Percentiles rank a stretch among this genome's conserved stretches.
phyloP scores from a whole-genome alignment of 2,113 vertebrate genomes.

The Cyprinodon variegatus region DNA sequence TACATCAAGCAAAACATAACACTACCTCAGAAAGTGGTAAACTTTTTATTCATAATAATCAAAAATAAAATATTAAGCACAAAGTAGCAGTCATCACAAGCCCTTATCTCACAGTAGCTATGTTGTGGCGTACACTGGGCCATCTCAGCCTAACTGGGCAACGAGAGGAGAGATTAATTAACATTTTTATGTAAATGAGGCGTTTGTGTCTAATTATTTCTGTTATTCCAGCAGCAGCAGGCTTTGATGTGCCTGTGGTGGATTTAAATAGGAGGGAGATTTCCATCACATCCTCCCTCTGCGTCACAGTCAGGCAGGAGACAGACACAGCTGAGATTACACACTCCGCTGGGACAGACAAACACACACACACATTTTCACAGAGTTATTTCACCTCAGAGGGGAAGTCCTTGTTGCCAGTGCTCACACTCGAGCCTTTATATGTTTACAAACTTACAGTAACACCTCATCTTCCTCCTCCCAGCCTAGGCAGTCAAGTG shows the following conservation, averaged over 20 bases:
- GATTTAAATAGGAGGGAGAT: slow-evolving; percentile 97
- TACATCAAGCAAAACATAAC: not conserved
- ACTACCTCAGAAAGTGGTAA: slow-evolving; percentile 16
- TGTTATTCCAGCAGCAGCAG: slow-evolving; percentile 89
- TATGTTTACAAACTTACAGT: slow-evolving; percentile 41
- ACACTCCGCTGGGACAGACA: slow-evolving; percentile 59
- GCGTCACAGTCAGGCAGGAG: slow-evolving; percentile 77
- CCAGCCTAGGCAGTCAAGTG: slow-evolving; percentile 49
- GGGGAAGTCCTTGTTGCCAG: slow-evolving; percentile 49
- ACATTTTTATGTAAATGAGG: slow-evolving; percentile 96
- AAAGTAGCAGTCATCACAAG: slow-evolving; percentile 16
- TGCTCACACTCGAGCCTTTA: slow-evolving; percentile 28
- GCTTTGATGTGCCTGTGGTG: slow-evolving; percentile 95
- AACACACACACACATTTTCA: slow-evolving; percentile 7
- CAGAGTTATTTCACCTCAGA: slow-evolving; percentile 51
- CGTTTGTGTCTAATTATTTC: slow-evolving; percentile 96
- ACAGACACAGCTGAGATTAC: slow-evolving; percentile 72
- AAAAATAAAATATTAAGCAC: slow-evolving; percentile 2
- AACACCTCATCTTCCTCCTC: slow-evolving; percentile 8
- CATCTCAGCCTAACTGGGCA: slow-evolving; percentile 74
- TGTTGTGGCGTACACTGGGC: slow-evolving; percentile 8
- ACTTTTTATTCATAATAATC: slow-evolving; percentile 40
- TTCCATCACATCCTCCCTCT: slow-evolving; percentile 94
- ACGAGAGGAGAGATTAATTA: slow-evolving; percentile 92
- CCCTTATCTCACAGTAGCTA: slow-evolving; percentile 43